These are phyloP conservation scores for Bubo bubo DNA, from an alignment of 2,113 vertebrate genomes.

Conservation along the genomic window DNA sequence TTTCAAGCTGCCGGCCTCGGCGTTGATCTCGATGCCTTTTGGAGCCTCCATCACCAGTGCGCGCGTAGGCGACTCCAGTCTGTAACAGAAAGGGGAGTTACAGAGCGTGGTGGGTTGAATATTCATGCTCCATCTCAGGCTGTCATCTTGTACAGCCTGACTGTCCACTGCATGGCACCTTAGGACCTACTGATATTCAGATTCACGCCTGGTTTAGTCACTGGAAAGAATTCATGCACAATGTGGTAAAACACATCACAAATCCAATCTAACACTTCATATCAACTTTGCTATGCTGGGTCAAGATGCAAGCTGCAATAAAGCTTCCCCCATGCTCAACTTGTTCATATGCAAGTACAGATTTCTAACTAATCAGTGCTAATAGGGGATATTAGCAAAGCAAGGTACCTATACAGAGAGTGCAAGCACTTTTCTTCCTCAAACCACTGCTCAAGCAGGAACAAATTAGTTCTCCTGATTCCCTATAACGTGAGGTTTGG, in stretches of 20 bases:
- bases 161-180: neutral
- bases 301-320: neutral
- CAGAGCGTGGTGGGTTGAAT: neutral
- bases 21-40: conserved; percentile 93
- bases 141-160: neutral
- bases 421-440: neutral
- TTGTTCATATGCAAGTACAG: neutral
- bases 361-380: neutral
- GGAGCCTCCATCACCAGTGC: conserved; percentile 96
- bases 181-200: neutral
- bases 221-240: neutral
- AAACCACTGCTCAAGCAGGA: neutral
- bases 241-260: neutral
- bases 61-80: conserved; percentile 94
- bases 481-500: neutral
- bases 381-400: neutral
- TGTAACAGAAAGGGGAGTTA: conserved; percentile 58
- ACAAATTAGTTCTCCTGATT: neutral
- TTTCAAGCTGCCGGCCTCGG: conserved; percentile 94
- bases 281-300: neutral
- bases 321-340: neutral
- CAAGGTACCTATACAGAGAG: neutral
- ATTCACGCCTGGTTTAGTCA: neutral
- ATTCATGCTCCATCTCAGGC: neutral
- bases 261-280: neutral